Percentiles rank a stretch among this genome's conserved stretches.
These are phyloP conservation scores for Arrhopalites spinosus DNA, from an alignment of 2,888 invertebrate species.

Conservation along the genomic window DNA sequence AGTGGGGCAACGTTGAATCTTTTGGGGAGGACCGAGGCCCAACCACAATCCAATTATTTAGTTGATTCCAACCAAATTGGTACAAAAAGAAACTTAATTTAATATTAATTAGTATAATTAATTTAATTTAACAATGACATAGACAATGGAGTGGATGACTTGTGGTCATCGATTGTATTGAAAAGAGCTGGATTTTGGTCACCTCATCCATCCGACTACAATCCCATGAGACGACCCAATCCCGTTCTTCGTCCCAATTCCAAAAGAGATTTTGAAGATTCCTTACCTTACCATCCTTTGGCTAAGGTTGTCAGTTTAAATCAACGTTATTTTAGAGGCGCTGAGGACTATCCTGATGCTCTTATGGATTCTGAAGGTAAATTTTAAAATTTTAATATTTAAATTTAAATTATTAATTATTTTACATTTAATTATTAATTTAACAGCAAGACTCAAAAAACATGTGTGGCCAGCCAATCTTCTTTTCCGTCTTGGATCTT, in stretches of 20 bases:
- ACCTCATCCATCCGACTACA: constrained; percentile 55
- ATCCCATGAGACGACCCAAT: constrained; percentile 52
- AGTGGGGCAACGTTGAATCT: constrained; percentile 10
- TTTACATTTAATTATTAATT: too few species aligned
- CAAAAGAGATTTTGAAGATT: constrained; percentile 45
- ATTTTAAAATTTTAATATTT: not conserved
- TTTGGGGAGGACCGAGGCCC: not conserved
- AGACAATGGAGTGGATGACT: constrained; percentile 36
- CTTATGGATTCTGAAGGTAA: not conserved
- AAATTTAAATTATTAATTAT: too few species aligned
- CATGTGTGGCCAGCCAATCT: constrained; percentile 31
- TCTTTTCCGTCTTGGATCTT: constrained; percentile 3
- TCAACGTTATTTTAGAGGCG: not conserved
- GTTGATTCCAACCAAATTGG: constrained; percentile 10
- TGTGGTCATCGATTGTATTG: constrained; percentile 36
- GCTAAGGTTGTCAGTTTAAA: constrained; percentile 35
- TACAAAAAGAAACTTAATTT: too few species aligned
- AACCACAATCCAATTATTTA: not conserved
- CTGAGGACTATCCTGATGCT: constrained; percentile 18
- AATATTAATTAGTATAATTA: not conserved
- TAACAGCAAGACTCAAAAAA: constrained; percentile 29
- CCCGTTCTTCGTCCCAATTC: constrained; percentile 46
- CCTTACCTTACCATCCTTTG: constrained; percentile 46
- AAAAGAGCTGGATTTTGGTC: constrained; percentile 52
- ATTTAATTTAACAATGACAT: too few species aligned